phyloP scores from a whole-genome alignment of 2,113 vertebrate species.

The Pteruthius melanotis region DNA sequence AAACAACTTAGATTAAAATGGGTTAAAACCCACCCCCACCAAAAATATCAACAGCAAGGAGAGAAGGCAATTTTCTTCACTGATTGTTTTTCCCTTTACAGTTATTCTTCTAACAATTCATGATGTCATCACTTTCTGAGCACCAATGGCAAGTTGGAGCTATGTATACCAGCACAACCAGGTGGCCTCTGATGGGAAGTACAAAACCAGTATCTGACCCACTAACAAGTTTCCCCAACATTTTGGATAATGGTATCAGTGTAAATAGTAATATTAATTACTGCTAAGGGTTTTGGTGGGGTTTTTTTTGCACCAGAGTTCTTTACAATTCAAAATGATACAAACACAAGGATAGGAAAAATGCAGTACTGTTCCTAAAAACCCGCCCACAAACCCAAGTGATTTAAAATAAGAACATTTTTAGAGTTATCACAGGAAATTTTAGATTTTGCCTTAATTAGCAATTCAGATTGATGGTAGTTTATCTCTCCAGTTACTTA shows the following conservation, averaged over 20 bases:
- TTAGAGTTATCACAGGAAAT: background rate
- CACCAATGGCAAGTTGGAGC: background rate
- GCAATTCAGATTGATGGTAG: background rate
- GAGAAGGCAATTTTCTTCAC: background rate
- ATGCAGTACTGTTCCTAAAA: background rate
- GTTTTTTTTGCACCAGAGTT: background rate
- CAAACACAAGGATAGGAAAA: background rate
- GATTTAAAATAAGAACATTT: background rate
- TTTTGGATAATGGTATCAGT: background rate
- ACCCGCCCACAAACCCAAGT: background rate
- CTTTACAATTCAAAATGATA: background rate
- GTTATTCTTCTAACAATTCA: background rate
- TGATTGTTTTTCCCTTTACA: background rate
- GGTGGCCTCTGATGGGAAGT: background rate
- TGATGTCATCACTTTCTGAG: background rate
- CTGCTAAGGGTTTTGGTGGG: background rate
- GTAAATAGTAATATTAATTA: background rate
- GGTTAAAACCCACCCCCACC: background rate
- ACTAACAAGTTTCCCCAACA: background rate
- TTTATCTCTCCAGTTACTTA: background rate
- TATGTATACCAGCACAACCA: background rate
- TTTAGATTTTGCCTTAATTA: background rate
- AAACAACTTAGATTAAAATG: background rate
- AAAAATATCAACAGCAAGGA: background rate
- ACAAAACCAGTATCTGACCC: background rate